phyloP scores from a whole-genome alignment of 2,113 vertebrate genomes.

The Sprattus sprattus region DNA sequence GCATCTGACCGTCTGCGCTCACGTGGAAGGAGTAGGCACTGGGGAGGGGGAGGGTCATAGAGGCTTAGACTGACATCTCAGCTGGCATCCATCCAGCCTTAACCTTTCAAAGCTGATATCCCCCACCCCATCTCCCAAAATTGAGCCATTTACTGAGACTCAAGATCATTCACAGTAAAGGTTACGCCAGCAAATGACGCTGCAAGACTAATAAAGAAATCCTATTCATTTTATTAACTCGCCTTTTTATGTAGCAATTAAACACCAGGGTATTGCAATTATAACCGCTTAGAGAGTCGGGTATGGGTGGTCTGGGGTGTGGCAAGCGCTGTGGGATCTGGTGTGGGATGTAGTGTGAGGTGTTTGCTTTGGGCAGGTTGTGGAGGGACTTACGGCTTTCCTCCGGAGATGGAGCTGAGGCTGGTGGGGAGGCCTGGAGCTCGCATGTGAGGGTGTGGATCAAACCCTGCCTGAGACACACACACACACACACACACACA shows the following conservation, averaged over 20 bases:
- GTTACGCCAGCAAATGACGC: background rate
- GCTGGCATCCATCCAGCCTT: background rate
- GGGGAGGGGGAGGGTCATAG: slow-evolving; percentile 7
- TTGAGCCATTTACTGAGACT: background rate
- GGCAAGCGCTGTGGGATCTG: too few species aligned
- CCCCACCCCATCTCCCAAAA: background rate
- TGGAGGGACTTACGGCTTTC: slow-evolving; percentile 85
- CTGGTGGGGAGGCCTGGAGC: slow-evolving; percentile 85
- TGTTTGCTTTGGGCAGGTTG: background rate
- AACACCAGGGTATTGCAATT: background rate
- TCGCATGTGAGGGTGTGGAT: slow-evolving; percentile 91
- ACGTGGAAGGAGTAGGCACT: slow-evolving; percentile 95
- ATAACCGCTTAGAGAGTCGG: background rate
- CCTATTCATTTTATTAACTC: background rate
- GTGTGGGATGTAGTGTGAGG: background rate
- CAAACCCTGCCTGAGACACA: slow-evolving; percentile 82
- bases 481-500: slow-evolving; percentile 21
- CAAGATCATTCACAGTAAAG: background rate
- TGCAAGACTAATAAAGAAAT: background rate
- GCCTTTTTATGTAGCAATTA: background rate
- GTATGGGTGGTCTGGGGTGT: background rate
- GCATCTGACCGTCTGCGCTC: slow-evolving; percentile 92
- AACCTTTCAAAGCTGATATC: background rate
- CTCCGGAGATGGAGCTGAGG: slow-evolving; percentile 89
- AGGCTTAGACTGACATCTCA: background rate